Conservation (phyloP, 2,113 vertebrate species). For the Gymnorhina tibicen region DNA sequence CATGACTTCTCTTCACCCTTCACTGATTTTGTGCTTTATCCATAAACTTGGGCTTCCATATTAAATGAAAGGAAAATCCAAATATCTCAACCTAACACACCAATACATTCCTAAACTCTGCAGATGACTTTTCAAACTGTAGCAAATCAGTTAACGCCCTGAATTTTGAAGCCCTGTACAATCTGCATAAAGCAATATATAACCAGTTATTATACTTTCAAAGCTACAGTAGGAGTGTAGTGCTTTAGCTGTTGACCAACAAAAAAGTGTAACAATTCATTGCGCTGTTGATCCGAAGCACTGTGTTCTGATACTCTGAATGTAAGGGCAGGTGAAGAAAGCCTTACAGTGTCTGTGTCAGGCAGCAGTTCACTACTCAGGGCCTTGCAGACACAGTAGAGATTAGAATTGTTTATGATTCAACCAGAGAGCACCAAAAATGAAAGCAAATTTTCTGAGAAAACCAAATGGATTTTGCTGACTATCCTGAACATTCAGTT, state of each 20-base stretch:
- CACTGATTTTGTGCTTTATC: not conserved
- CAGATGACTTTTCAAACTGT: not conserved
- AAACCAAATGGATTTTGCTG: not conserved
- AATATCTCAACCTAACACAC: not conserved
- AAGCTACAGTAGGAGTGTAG: not conserved
- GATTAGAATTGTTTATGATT: not conserved
- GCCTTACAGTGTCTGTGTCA: not conserved
- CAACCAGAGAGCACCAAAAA: not conserved
- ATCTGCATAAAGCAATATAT: not conserved
- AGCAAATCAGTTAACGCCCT: not conserved
- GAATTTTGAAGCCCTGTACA: not conserved
- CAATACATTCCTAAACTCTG: not conserved
- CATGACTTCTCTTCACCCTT: not conserved
- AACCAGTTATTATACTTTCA: not conserved
- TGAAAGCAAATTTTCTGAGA: not conserved
- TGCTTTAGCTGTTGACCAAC: not conserved
- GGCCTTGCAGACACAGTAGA: not conserved
- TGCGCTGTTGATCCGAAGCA: not conserved
- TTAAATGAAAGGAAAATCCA: not conserved
- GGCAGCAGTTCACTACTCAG: not conserved
- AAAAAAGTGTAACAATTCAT: not conserved
- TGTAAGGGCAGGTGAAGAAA: not conserved
- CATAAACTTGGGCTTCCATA: not conserved
- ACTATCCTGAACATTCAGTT: not conserved
- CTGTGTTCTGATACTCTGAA: not conserved